These are phyloP conservation scores for Trichomalopsis sarcophagae DNA, from an alignment of 1,140 invertebrate species.

Conservation along the genomic window DNA sequence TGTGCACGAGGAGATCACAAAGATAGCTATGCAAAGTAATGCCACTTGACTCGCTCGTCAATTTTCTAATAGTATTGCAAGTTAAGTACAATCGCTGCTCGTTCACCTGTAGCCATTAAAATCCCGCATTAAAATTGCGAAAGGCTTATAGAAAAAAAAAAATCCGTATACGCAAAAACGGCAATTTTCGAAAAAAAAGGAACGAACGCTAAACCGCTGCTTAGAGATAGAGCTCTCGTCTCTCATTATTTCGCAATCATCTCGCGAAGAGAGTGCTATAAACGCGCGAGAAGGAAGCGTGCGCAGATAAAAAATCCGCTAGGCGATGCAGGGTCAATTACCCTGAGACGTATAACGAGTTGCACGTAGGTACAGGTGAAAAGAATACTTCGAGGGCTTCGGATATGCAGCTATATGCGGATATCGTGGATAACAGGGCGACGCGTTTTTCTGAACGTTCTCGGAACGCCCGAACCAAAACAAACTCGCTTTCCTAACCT, in stretches of 20 bases:
- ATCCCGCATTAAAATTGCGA: no score
- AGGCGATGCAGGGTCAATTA: constrained; percentile 21
- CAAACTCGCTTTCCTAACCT: constrained; percentile 1
- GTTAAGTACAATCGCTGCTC: not conserved
- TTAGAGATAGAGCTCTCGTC: not conserved
- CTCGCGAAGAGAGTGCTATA: not conserved
- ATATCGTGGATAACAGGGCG: no score
- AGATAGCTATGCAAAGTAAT: no score
- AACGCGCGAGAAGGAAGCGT: not conserved
- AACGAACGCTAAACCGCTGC: not conserved
- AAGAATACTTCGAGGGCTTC: no score
- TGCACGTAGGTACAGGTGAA: not conserved
- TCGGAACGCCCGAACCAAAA: not conserved
- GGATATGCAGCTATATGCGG: no score
- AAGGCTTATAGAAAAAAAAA: no score
- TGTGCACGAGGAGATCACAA: no score
- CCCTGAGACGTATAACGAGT: constrained; percentile 12
- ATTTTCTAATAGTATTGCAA: not conserved
- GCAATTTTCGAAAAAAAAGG: not conserved
- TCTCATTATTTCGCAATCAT: not conserved
- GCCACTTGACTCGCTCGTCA: not conserved
- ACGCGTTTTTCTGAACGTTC: no score
- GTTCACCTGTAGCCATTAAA: no score
- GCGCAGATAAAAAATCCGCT: constrained; percentile 13
- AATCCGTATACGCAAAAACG: no score